Conservation (phyloP, 2,113 vertebrate species). For the Salvelinus sp. region DNA sequence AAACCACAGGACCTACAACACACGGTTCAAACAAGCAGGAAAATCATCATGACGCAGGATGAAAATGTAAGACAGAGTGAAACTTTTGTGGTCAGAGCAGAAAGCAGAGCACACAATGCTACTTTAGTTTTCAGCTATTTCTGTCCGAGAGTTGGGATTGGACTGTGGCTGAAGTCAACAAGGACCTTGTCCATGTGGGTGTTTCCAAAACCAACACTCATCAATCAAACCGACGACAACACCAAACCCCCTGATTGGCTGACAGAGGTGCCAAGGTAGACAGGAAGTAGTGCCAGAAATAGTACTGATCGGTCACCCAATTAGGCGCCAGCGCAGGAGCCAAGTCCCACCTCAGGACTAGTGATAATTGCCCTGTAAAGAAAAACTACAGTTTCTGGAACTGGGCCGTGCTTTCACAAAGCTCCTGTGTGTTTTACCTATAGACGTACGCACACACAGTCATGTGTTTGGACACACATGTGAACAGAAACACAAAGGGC, state of each 20-base stretch:
- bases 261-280: conserved; percentile 12
- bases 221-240: conserved; percentile 43
- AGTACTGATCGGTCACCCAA: conserved; percentile 39
- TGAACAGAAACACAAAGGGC: conserved; percentile 18
- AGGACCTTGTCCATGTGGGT: conserved; percentile 48
- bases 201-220: conserved; percentile 48
- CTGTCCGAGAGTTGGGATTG: too few relatives aligned
- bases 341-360: conserved; percentile 39
- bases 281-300: conserved; percentile 53
- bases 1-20: background rate
- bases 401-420: conserved; percentile 17
- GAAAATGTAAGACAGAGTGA: too few relatives aligned
- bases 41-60: too few relatives aligned
- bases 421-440: conserved; percentile 32
- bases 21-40: background rate
- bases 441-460: conserved; percentile 4
- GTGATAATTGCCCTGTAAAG: conserved; percentile 19
- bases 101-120: too few relatives aligned
- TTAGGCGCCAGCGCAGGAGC: conserved; percentile 23
- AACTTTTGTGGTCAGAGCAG: too few relatives aligned
- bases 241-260: conserved; percentile 42
- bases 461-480: conserved; percentile 25
- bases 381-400: conserved; percentile 19
- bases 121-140: too few relatives aligned
- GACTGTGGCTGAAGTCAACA: conserved; percentile 33